phyloP scores from a whole-genome alignment of 2,888 invertebrate species.

The Mactromeris polynyma region DNA sequence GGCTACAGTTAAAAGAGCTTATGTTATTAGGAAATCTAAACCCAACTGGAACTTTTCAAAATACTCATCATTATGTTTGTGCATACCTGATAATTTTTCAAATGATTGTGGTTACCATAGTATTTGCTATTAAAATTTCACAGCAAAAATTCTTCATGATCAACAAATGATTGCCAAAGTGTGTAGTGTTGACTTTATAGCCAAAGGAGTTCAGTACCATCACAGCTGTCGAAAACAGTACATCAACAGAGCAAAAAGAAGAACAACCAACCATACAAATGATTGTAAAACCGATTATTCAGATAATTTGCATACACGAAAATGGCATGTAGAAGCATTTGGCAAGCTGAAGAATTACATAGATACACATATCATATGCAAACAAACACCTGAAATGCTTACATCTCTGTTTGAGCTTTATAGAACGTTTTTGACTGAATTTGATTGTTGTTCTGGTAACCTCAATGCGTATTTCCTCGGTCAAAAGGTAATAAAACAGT shows the following conservation, averaged over 20 bases:
- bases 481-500: slow-evolving; percentile 17
- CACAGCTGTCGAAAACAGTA: no score
- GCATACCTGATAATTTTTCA: background rate
- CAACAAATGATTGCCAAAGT: background rate
- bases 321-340: slow-evolving; percentile 4
- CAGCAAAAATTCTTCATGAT: background rate
- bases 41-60: no score
- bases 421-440: slow-evolving; percentile 8
- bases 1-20: no score
- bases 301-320: background rate
- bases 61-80: no score
- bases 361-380: background rate
- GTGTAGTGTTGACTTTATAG: background rate
- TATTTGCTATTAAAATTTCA: slow-evolving; percentile 10
- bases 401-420: slow-evolving; percentile 29
- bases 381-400: slow-evolving; percentile 22
- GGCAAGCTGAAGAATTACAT: slow-evolving; percentile 15
- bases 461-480: slow-evolving; percentile 19
- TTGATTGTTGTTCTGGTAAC: background rate
- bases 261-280: no score
- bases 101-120: background rate
- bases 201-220: background rate
- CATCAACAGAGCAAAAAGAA: slow-evolving; percentile 12
- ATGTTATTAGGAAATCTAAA: no score
- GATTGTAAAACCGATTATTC: background rate